phyloP scores from a whole-genome alignment of 2,113 vertebrate genomes.

The Varanus komodoensis region DNA sequence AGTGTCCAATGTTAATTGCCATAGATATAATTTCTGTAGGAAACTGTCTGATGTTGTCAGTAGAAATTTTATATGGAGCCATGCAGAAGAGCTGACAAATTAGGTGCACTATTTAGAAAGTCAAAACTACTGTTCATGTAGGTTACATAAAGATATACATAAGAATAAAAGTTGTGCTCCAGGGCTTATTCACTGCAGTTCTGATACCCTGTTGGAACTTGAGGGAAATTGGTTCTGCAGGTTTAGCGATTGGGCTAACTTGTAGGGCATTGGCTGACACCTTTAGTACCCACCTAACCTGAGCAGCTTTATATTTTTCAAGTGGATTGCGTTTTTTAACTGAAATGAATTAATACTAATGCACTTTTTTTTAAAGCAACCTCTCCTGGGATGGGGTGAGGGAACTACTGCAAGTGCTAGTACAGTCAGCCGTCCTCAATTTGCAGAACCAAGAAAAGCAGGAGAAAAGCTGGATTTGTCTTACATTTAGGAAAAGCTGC shows the following conservation, averaged over 20 bases:
- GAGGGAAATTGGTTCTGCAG: not conserved
- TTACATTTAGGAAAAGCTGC: not conserved
- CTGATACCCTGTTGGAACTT: not conserved
- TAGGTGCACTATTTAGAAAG: slow-evolving; percentile 19
- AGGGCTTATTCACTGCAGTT: not conserved
- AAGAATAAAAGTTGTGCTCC: not conserved
- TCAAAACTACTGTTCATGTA: slow-evolving; percentile 44
- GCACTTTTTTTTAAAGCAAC: not conserved
- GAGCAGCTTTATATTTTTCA: not conserved
- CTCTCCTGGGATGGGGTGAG: not conserved
- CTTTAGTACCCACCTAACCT: not conserved
- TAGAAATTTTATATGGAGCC: slow-evolving; percentile 46
- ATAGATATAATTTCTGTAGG: slow-evolving; percentile 43
- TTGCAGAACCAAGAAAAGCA: not conserved
- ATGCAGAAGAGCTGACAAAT: slow-evolving; percentile 46
- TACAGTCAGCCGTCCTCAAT: not conserved
- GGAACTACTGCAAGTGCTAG: not conserved
- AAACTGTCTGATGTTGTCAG: slow-evolving; percentile 48
- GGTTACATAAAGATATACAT: slow-evolving; percentile 23
- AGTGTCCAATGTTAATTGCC: slow-evolving; percentile 52
- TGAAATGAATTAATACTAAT: not conserved
- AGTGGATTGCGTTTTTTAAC: not conserved
- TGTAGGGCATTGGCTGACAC: not conserved
- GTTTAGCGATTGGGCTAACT: not conserved
- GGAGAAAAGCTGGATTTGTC: not conserved